Conservation (phyloP, 2,888 invertebrate species). For the Temnothorax rugatulus region DNA sequence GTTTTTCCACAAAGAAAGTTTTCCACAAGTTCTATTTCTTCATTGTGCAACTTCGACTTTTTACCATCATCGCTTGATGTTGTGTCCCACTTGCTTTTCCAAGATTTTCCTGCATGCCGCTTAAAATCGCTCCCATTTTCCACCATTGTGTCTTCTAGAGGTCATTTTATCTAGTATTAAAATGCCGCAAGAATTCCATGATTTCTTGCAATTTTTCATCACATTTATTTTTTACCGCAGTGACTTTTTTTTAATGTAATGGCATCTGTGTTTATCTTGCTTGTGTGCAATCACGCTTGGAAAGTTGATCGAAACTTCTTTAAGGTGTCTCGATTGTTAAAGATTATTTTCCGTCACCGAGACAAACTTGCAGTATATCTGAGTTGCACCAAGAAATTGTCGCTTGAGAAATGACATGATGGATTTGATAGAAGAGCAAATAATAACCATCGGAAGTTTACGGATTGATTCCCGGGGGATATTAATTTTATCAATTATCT, state of each 20-base stretch:
- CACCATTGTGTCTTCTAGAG: not conserved
- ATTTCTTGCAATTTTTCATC: conserved; percentile 4
- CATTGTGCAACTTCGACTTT: not conserved
- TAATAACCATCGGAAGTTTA: not conserved
- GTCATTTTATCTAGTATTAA: conserved; percentile 1
- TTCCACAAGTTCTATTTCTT: not conserved
- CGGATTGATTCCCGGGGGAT: not conserved
- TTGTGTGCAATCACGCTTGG: conserved; percentile 13
- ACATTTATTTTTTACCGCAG: not conserved
- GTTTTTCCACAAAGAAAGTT: not conserved
- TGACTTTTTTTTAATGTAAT: not conserved
- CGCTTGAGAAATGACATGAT: not conserved
- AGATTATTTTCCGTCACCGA: not conserved
- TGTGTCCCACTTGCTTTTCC: not conserved
- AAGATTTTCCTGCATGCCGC: conserved; percentile 2
- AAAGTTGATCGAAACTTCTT: conserved; percentile 29
- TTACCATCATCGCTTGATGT: conserved; percentile 14
- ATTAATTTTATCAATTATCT: conserved; percentile 7
- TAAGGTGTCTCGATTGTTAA: conserved; percentile 20
- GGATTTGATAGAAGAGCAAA: not conserved
- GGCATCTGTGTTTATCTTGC: conserved; percentile 28
- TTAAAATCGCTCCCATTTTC: conserved; percentile 15
- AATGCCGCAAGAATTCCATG: not conserved
- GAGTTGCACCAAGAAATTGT: conserved; percentile 9
- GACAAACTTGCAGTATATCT: not conserved